phyloP scores from a whole-genome alignment of 2,888 invertebrate genomes.

The Cyclophora punctaria region DNA sequence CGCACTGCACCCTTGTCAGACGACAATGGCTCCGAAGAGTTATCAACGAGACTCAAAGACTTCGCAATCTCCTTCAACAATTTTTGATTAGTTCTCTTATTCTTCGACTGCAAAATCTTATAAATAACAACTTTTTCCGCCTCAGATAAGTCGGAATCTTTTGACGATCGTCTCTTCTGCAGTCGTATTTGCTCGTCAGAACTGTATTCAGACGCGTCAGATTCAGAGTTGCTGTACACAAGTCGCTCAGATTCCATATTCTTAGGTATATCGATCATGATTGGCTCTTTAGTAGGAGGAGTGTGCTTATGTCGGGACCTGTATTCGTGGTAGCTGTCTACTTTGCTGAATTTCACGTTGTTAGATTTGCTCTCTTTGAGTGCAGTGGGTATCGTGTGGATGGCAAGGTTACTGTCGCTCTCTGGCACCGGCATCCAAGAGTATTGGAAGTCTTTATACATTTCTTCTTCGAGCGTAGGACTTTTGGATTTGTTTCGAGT shows the following conservation, averaged over 20 bases:
- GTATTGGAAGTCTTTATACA: conserved; percentile 47
- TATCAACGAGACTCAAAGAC: conserved; percentile 28
- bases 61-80: conserved; percentile 35
- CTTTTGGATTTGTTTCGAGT: conserved; percentile 30
- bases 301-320: conserved; percentile 64
- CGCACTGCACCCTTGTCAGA: conserved; percentile 10
- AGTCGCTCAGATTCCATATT: conserved; percentile 21
- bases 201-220: conserved; percentile 38
- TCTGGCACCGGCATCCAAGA: conserved; percentile 70
- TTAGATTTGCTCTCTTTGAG: conserved; percentile 36
- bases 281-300: conserved; percentile 56
- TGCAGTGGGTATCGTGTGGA: conserved; percentile 54
- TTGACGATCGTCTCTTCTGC: conserved; percentile 15
- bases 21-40: neutral
- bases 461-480: conserved; percentile 21
- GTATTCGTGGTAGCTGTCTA: conserved; percentile 64
- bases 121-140: conserved; percentile 62
- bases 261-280: neutral
- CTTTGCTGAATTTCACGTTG: conserved; percentile 59
- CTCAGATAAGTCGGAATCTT: conserved; percentile 36
- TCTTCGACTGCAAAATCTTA: conserved; percentile 51
- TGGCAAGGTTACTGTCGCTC: conserved; percentile 48
- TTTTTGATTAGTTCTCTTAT: conserved; percentile 33
- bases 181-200: conserved; percentile 35
- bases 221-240: conserved; percentile 31